These are phyloP conservation scores for Drosophila pectinifera DNA, from an alignment of 1,140 invertebrate genomes.

Conservation along the genomic window DNA sequence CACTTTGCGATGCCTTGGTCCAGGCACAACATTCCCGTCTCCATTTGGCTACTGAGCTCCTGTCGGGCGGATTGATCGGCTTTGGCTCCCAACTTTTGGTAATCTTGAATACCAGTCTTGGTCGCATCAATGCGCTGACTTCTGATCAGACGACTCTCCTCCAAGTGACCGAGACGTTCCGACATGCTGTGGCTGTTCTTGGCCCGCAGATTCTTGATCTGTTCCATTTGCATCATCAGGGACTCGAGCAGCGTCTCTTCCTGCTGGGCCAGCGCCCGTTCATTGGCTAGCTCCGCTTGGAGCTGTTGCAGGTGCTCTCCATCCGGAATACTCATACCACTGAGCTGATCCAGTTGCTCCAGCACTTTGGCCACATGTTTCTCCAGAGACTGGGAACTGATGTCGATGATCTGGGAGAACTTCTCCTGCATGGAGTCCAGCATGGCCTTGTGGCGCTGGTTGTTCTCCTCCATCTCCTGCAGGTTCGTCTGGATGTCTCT, in stretches of 20 bases:
- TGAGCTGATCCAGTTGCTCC: conserved; percentile 47
- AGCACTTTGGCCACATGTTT: conserved; percentile 51
- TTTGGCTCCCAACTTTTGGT: conserved; percentile 25
- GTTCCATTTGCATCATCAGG: conserved; percentile 58
- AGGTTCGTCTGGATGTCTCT: conserved; percentile 57
- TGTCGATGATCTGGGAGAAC: conserved; percentile 52
- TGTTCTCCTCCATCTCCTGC: conserved; percentile 51
- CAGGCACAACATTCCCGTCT: conserved; percentile 40
- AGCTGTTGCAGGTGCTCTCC: conserved; percentile 56
- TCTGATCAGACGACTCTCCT: conserved; percentile 34
- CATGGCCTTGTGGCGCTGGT: conserved; percentile 55
- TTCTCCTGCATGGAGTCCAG: conserved; percentile 61
- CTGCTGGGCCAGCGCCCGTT: conserved; percentile 50
- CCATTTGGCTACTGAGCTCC: conserved; percentile 51
- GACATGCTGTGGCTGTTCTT: conserved; percentile 56
- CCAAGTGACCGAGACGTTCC: conserved; percentile 37
- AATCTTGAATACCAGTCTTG: conserved; percentile 31
- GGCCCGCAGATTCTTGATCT: conserved; percentile 51
- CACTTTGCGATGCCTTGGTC: conserved; percentile 63
- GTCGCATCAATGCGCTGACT: conserved; percentile 35
- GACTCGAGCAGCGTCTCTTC: conserved; percentile 54
- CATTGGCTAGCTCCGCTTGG: conserved; percentile 55
- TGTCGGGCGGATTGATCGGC: conserved; percentile 30
- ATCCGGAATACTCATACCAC: conserved; percentile 41
- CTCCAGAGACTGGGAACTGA: conserved; percentile 33